Evolutionary conservation across 2,888 invertebrate genomes (phyloP).

Genomic region (Apomyelois bistriatella): DNA sequence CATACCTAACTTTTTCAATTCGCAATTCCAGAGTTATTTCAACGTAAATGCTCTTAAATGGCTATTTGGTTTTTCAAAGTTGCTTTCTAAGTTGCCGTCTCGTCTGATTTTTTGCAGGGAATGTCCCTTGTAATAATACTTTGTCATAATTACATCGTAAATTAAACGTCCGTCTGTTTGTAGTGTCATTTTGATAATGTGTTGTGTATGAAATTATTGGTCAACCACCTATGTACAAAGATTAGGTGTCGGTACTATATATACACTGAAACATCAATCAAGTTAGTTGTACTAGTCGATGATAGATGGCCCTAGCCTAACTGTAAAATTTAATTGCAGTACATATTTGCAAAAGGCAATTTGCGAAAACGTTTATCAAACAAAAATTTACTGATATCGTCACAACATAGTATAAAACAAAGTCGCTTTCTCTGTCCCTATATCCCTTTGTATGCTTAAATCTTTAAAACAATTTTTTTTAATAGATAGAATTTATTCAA

Average conservation of each 20-base stretch:
- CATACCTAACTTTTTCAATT: slow-evolving; percentile 58
- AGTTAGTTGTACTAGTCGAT: too few species aligned
- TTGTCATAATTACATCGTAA: slow-evolving; percentile 66
- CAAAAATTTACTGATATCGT: too few species aligned
- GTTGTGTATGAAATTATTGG: slow-evolving; percentile 39
- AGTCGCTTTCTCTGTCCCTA: too few species aligned
- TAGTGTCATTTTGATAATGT: slow-evolving; percentile 60
- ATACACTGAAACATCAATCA: not conserved
- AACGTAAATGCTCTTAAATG: slow-evolving; percentile 71
- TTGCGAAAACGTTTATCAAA: too few species aligned
- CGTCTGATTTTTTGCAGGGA: slow-evolving; percentile 52
- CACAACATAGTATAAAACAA: too few species aligned
- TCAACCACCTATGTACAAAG: too few species aligned
- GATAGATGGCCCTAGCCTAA: too few species aligned
- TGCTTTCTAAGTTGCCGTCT: slow-evolving; percentile 70
- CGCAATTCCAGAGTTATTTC: slow-evolving; percentile 62
- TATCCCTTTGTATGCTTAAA: too few species aligned
- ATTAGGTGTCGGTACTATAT: not conserved
- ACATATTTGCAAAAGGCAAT: too few species aligned
- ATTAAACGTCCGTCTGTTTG: slow-evolving; percentile 54
- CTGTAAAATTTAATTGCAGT: too few species aligned
- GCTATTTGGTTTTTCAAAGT: slow-evolving; percentile 75
- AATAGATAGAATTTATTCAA: too few species aligned
- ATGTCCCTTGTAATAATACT: slow-evolving; percentile 68
- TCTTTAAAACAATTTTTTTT: too few species aligned